Percentiles rank a stretch among this genome's conserved stretches.
Conservation (phyloP, 2,797 vertebrate genomes). For the Tokudaia muenninki region DNA sequence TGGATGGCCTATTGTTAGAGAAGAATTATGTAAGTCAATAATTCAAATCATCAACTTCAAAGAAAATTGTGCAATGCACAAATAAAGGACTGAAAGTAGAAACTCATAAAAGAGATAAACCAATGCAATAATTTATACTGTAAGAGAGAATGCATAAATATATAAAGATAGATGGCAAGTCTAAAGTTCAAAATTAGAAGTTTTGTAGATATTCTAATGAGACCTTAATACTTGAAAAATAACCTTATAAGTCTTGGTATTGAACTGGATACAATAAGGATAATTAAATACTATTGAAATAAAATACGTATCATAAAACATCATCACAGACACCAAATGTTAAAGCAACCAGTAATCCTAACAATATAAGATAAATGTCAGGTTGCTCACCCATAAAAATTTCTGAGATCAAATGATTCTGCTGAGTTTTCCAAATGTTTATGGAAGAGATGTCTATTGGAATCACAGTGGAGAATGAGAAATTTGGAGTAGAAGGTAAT, state of each 20-base stretch:
- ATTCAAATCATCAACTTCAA: background rate
- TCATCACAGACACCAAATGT: background rate
- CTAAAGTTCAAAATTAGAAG: background rate
- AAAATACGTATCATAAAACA: background rate
- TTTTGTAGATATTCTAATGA: background rate
- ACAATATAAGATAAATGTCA: background rate
- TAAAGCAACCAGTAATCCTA: background rate
- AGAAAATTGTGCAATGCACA: background rate
- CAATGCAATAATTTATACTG: background rate
- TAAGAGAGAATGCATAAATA: background rate
- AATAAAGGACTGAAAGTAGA: background rate
- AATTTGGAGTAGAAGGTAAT: background rate
- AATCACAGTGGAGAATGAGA: background rate
- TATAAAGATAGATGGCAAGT: background rate
- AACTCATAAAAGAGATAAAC: slow-evolving; percentile 9
- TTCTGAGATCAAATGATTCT: background rate
- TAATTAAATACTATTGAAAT: slow-evolving; percentile 10
- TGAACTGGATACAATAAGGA: slow-evolving; percentile 24
- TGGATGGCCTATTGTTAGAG: background rate
- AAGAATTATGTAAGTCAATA: background rate
- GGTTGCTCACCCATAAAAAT: background rate
- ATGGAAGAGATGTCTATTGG: background rate
- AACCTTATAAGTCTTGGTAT: background rate
- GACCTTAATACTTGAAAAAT: background rate
- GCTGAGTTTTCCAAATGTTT: background rate